Conservation (phyloP, 2,113 vertebrate genomes). For the Dissostichus mawsoni region DNA sequence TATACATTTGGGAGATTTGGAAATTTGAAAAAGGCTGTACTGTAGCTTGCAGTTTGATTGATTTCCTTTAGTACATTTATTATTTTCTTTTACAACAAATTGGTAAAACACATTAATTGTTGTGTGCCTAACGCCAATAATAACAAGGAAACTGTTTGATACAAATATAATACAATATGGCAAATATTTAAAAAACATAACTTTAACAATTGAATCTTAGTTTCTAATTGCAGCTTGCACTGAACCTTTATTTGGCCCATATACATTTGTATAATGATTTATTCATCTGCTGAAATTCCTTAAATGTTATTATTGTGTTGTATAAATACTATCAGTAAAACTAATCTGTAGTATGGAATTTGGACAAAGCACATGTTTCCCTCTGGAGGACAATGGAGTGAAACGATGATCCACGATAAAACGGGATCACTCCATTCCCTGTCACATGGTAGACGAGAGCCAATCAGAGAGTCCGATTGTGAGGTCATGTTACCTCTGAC, state of each 20-base stretch:
- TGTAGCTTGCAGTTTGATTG: neutral
- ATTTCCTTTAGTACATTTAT: neutral
- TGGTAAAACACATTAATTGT: neutral
- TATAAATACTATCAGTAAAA: neutral
- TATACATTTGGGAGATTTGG: neutral
- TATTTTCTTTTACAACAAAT: neutral
- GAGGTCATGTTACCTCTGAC: slow-evolving; percentile 79
- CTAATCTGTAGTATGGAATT: slow-evolving; percentile 22
- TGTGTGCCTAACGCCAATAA: neutral
- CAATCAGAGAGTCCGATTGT: slow-evolving; percentile 61
- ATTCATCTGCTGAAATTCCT: neutral
- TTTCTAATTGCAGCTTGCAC: too few relatives aligned
- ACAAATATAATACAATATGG: neutral
- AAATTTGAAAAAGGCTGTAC: neutral
- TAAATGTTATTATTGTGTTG: neutral
- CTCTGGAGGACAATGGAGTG: slow-evolving; percentile 64
- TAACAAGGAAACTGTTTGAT: neutral
- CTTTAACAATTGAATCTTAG: neutral
- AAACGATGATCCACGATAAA: slow-evolving; percentile 39
- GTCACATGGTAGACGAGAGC: slow-evolving; percentile 39
- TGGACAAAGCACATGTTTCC: slow-evolving; percentile 52
- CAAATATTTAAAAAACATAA: neutral
- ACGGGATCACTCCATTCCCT: slow-evolving; percentile 67
- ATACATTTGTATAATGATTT: neutral
- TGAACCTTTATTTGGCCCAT: too few relatives aligned